Base-by-base conservation (phyloP, 2,797 vertebrate species). In the Oryzias sinensis region DNA sequence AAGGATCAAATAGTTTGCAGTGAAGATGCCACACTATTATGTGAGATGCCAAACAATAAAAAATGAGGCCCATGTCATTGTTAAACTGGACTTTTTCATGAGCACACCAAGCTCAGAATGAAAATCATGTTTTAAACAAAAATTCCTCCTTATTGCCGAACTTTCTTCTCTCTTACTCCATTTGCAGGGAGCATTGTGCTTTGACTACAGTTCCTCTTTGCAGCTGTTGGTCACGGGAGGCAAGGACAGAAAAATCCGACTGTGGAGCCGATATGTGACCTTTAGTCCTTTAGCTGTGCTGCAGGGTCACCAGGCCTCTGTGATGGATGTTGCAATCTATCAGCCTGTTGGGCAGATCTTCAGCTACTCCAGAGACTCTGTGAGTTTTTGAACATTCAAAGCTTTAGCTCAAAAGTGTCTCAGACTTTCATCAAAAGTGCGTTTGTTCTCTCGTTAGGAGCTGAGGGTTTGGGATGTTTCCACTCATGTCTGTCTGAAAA, bases 391-490 rank as follows among this genome's bases (percentile, higher is more conserved):
- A 6, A 41, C 8, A 4, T 33, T 33, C 2, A 11, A 11, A 11
- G 33, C 11, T 37, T 37, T 37, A 3, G 2, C 33, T 37, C 9
- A 13, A 11, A 37, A 33, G 29, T 33, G 29, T 33, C 25, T 6
- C 29, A 33, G 29, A 33, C 2, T 33, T 9, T 33, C 7, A 33
- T 33, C 29, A 27, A 27, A 27, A 27, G 6, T 27, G 5, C 7
- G 29, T 33, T 37, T 37, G 33, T 13, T 42, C 5, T 2, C 27
- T 47, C 50, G 18, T 22, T 58, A 89, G 86, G 85, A 88, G 18
- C 68, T 89, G 60, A 89, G 83, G 62, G 61, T 90, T 53, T 89
- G 89, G 89, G 87, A 90, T 72, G 81, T 89, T 55, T 70, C 78
- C 27, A 84, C 85, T 0, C 76, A 90, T 42, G 63, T 24, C 29